These are phyloP conservation scores for Teleogryllus oceanicus DNA, from an alignment of 2,888 invertebrate genomes.

Conservation along the genomic window DNA sequence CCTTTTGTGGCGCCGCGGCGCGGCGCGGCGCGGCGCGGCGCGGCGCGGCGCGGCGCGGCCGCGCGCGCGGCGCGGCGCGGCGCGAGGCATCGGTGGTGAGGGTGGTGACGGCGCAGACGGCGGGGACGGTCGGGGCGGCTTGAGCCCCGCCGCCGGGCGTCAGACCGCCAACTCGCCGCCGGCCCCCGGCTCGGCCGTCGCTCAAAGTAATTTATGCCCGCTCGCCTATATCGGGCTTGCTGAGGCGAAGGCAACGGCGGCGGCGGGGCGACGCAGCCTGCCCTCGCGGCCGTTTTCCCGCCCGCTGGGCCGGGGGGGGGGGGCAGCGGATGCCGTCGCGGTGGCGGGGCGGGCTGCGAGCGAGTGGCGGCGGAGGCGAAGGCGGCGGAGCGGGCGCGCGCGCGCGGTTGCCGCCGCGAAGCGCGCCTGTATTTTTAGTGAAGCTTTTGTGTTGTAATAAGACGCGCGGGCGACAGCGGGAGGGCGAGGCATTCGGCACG, in stretches of 20 bases:
- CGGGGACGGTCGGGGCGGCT: background rate
- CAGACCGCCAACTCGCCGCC: no score
- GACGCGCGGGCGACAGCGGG: conserved; percentile 18
- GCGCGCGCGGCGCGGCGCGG: background rate
- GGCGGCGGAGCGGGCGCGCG: background rate
- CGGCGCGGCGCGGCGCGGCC: background rate
- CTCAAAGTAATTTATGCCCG: conserved; percentile 7
- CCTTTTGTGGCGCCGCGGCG: background rate
- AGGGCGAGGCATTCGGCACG: background rate
- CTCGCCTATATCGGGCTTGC: background rate
- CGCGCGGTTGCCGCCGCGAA: background rate
- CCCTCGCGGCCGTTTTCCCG: background rate
- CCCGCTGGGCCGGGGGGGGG: background rate
- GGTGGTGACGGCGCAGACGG: background rate
- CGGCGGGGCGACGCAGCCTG: background rate
- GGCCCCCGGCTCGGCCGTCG: background rate
- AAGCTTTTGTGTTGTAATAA: conserved; percentile 6
- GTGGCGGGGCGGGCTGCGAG: background rate
- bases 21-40: background rate
- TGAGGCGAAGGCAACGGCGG: background rate
- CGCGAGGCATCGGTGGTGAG: background rate
- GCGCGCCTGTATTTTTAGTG: conserved; percentile 3
- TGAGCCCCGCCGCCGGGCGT: no score
- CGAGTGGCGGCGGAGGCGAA: background rate
- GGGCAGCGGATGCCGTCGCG: background rate